phyloP scores from a whole-genome alignment of 1,140 invertebrate genomes.

The Sarcophaga peregrina region DNA sequence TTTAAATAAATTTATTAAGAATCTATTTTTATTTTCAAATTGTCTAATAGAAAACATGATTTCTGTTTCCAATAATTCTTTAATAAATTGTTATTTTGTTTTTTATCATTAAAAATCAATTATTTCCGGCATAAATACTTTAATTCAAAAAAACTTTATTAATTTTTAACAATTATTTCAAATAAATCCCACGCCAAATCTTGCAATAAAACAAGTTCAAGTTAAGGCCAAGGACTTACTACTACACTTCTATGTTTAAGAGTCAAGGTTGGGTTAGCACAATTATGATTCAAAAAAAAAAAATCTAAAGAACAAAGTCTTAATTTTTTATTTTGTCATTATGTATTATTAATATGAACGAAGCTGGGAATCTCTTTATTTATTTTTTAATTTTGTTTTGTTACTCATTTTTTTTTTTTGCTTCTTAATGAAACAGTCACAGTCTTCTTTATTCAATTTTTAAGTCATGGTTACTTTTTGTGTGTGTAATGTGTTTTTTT shows the following conservation, averaged over 20 bases:
- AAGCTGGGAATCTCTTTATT: not conserved
- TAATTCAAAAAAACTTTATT: too few species aligned
- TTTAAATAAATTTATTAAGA: not conserved
- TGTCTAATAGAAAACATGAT: not conserved
- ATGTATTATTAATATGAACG: too few species aligned
- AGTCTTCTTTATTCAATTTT: not conserved
- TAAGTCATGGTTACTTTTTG: slow-evolving; percentile 7
- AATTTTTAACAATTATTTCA: not conserved
- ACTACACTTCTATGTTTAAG: not conserved
- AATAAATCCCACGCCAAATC: slow-evolving; percentile 7
- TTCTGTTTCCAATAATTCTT: too few species aligned
- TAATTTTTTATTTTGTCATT: too few species aligned
- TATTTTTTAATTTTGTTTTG: too few species aligned
- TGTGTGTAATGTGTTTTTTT: not conserved
- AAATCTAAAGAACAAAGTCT: too few species aligned
- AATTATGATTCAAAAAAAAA: not conserved
- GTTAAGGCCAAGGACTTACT: not conserved
- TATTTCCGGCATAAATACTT: slow-evolving; percentile 10
- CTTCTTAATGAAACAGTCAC: not conserved
- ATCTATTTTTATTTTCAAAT: not conserved
- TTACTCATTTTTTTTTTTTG: not conserved
- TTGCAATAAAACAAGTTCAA: not conserved
- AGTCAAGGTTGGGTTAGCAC: not conserved
- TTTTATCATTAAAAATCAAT: not conserved
- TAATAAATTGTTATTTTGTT: too few species aligned